phyloP scores from a whole-genome alignment of 2,113 vertebrate genomes.

The chimpanzee (Pan troglodytes) region DNA sequence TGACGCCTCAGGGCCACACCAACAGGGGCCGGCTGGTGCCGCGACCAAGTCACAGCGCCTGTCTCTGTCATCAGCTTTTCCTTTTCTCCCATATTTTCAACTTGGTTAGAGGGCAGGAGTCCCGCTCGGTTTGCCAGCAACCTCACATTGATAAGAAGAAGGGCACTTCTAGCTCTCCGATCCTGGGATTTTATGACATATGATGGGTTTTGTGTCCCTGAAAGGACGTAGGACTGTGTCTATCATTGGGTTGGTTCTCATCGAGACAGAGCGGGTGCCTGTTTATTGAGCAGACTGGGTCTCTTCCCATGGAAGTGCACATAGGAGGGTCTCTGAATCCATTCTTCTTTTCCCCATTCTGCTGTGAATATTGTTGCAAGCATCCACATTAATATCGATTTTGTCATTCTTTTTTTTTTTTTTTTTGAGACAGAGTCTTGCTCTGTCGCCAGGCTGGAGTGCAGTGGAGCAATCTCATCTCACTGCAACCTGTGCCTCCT shows the following conservation, averaged over 20 bases:
- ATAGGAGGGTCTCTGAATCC: accelerated
- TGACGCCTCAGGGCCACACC: too few relatives aligned
- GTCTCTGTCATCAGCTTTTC: background rate
- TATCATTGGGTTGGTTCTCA: background rate
- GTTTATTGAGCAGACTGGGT: background rate
- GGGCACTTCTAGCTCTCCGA: background rate
- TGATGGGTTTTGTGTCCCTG: background rate
- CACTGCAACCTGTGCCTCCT: too few relatives aligned
- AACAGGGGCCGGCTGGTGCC: background rate
- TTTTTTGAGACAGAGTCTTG: too few relatives aligned
- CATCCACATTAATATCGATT: background rate
- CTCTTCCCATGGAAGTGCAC: accelerated
- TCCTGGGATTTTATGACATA: background rate
- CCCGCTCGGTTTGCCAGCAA: background rate
- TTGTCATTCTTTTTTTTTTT: too few relatives aligned
- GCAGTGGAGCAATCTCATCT: too few relatives aligned
- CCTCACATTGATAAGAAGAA: accelerated
- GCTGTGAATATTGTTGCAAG: accelerated
- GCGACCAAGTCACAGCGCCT: too few relatives aligned
- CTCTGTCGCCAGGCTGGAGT: too few relatives aligned
- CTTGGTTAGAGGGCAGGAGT: too few relatives aligned
- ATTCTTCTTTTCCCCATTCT: background rate
- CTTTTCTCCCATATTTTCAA: too few relatives aligned
- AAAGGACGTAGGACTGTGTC: too few relatives aligned
- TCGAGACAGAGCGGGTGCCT: background rate